Conservation (phyloP, 1,140 invertebrate genomes). For the Phthorimaea operculella region DNA sequence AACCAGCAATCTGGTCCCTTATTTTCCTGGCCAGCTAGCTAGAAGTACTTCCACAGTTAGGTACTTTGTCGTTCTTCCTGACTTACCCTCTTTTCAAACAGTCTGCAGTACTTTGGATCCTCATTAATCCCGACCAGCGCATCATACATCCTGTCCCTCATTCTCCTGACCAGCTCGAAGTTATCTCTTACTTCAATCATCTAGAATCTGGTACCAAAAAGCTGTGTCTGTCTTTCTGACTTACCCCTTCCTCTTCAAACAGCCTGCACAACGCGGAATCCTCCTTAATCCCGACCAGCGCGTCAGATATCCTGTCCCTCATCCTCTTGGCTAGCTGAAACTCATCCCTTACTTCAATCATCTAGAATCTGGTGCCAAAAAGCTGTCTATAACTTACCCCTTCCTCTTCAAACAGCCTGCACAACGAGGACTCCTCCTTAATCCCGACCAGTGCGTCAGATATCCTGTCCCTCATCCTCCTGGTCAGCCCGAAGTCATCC, state of each 20-base stretch:
- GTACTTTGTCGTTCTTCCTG: too few relatives aligned
- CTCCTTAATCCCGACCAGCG: slow-evolving; percentile 42
- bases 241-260: slow-evolving; percentile 82
- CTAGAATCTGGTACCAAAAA: too few relatives aligned
- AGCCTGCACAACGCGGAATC: slow-evolving; percentile 72
- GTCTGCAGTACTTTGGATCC: slow-evolving; percentile 69
- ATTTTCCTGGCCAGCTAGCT: slow-evolving; percentile 90
- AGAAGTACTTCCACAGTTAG: too few relatives aligned
- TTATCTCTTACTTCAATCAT: too few relatives aligned
- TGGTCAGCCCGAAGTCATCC: slow-evolving; percentile 91
- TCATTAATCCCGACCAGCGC: slow-evolving; percentile 46
- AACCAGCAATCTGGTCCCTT: slow-evolving; percentile 87
- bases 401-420: slow-evolving; percentile 82
- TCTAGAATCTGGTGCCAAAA: too few relatives aligned
- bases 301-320: slow-evolving; percentile 87
- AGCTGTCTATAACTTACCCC: slow-evolving; percentile 67
- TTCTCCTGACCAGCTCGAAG: slow-evolving; percentile 87
- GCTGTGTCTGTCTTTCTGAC: too few relatives aligned
- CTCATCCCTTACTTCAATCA: too few relatives aligned
- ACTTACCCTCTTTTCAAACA: slow-evolving; percentile 84
- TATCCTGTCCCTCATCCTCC: slow-evolving; percentile 89
- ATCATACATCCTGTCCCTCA: slow-evolving; percentile 89
- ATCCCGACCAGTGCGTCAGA: slow-evolving; percentile 71
- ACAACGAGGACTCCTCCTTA: slow-evolving; percentile 56
- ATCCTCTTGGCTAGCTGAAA: slow-evolving; percentile 90